phyloP scores from a whole-genome alignment of 2,888 invertebrate genomes.

The Cylindroiulus punctatus region DNA sequence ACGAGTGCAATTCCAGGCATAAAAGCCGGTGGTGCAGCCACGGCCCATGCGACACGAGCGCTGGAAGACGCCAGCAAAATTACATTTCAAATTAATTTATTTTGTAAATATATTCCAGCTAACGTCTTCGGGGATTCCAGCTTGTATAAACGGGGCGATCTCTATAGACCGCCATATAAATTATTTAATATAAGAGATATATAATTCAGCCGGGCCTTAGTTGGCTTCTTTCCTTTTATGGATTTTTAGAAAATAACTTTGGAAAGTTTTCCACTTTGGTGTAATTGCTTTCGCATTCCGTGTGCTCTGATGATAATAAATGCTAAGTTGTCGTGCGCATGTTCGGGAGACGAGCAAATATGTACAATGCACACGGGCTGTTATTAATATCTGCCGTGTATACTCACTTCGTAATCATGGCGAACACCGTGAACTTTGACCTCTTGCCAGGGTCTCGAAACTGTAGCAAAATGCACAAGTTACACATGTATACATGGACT shows the following conservation, averaged over 20 bases:
- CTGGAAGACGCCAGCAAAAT: slow-evolving; percentile 17
- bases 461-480: too few relatives aligned
- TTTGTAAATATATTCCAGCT: slow-evolving; percentile 40
- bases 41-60: neutral
- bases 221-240: slow-evolving; percentile 45
- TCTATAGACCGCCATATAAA: slow-evolving; percentile 38
- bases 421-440: neutral
- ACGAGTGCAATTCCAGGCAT: neutral
- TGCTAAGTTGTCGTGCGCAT: neutral
- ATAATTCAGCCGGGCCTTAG: slow-evolving; percentile 32
- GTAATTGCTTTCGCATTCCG: slow-evolving; percentile 42
- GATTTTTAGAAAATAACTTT: slow-evolving; percentile 33
- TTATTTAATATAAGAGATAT: slow-evolving; percentile 45
- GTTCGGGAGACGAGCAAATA: neutral
- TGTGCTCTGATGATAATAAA: neutral
- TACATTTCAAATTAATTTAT: slow-evolving; percentile 47
- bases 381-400: neutral
- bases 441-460: too few relatives aligned
- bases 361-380: neutral
- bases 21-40: neutral
- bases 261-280: slow-evolving; percentile 11
- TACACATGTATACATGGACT: too few relatives aligned
- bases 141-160: slow-evolving; percentile 4
- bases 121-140: slow-evolving; percentile 19
- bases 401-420: neutral